Percentiles rank a stretch among this genome's conserved stretches.
phyloP scores from a whole-genome alignment of 2,797 vertebrate genomes.

The Telmatherina bonti region DNA sequence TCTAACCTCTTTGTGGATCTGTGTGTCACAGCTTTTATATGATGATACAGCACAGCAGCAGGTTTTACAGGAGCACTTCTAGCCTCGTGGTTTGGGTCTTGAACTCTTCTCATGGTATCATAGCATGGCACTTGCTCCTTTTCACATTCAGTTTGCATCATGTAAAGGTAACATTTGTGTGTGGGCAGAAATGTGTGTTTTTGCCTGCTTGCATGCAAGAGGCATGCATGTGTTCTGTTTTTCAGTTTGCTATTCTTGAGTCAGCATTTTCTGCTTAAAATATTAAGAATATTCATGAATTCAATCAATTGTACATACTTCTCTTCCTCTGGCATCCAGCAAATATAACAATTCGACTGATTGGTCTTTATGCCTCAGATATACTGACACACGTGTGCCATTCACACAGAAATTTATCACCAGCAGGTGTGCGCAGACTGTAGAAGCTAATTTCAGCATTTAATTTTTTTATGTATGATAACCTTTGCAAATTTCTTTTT shows the following conservation, averaged over 20 bases:
- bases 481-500: neutral
- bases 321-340: neutral
- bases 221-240: neutral
- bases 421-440: neutral
- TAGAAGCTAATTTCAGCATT: neutral
- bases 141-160: conserved; percentile 26
- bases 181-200: conserved; percentile 2
- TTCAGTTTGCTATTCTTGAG: neutral
- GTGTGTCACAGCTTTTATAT: neutral
- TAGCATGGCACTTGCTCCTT: conserved; percentile 12
- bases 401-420: conserved; percentile 22
- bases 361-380: conserved; percentile 33
- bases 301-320: neutral
- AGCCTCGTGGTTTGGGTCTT: conserved; percentile 35
- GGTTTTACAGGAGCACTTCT: conserved; percentile 12
- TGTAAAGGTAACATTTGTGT: conserved; percentile 10
- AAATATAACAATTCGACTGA: conserved; percentile 32
- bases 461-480: neutral
- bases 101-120: conserved; percentile 26
- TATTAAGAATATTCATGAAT: neutral
- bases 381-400: conserved; percentile 7
- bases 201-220: conserved; percentile 1
- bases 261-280: neutral
- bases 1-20: neutral
- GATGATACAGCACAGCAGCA: conserved; percentile 5